phyloP scores from a whole-genome alignment of 2,797 vertebrate genomes.

The Staurois parvus region DNA sequence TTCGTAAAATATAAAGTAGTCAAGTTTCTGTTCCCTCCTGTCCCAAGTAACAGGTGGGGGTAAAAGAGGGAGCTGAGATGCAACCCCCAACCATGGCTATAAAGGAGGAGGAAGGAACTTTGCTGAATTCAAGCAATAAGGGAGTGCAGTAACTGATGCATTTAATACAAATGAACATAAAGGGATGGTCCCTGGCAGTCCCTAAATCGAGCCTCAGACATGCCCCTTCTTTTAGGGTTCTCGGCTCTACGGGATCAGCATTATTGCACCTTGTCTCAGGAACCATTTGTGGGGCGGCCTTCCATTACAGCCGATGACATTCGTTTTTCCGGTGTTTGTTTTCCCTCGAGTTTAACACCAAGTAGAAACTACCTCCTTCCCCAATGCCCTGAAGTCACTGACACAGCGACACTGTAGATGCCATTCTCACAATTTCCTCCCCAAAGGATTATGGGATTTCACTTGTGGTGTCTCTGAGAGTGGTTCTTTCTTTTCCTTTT shows the following conservation, averaged over 20 bases:
- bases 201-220: conserved; percentile 42
- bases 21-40: conserved; percentile 47
- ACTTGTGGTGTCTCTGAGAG: conserved; percentile 92
- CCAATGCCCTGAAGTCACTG: conserved; percentile 57
- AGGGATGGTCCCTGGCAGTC: conserved; percentile 48
- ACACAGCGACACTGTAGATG: conserved; percentile 44
- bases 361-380: conserved; percentile 49
- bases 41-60: conserved; percentile 2
- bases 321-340: conserved; percentile 46
- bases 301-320: conserved; percentile 30
- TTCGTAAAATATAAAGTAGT: conserved; percentile 54
- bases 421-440: conserved; percentile 5
- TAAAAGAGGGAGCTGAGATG: conserved; percentile 25
- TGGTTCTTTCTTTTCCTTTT: conserved; percentile 99
- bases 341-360: conserved; percentile 40
- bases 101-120: conserved; percentile 19
- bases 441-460: conserved; percentile 79
- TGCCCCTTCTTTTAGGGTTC: conserved; percentile 23
- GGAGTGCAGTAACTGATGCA: conserved; percentile 55
- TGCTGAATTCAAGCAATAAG: conserved; percentile 54
- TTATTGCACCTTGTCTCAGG: conserved; percentile 59
- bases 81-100: conserved; percentile 37
- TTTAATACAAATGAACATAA: conserved; percentile 48
- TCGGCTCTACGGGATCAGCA: conserved; percentile 27
- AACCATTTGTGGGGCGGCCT: conserved; percentile 48